Evolutionary conservation across 2,113 vertebrate genomes (phyloP).

Genomic region (Sclerurus mexicanus): DNA sequence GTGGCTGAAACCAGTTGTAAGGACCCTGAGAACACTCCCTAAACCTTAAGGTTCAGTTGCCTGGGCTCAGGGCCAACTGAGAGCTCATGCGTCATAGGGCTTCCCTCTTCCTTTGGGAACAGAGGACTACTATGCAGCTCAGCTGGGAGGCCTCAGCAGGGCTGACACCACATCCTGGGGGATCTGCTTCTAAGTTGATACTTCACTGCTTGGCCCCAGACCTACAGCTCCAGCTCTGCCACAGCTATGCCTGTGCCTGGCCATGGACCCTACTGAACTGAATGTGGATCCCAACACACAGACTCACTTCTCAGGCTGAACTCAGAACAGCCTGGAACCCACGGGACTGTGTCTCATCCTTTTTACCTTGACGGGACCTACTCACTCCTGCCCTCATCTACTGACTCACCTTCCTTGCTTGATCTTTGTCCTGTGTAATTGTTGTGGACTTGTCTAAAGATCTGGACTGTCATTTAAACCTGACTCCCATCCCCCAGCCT

Average conservation of each 20-base stretch:
- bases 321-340: neutral
- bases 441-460: neutral
- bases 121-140: fast-evolving
- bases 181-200: neutral
- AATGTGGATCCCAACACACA: fast-evolving
- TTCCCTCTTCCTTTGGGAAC: neutral
- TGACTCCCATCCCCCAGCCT: neutral
- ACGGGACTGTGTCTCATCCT: neutral
- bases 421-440: neutral
- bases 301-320: neutral
- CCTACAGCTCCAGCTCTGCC: neutral
- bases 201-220: neutral
- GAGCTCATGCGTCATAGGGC: neutral
- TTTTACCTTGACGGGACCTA: neutral
- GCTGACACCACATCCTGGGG: neutral
- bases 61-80: neutral
- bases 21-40: neutral
- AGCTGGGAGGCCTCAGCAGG: neutral
- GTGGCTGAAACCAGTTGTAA: neutral
- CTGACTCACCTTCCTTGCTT: neutral
- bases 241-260: neutral
- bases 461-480: neutral
- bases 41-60: neutral
- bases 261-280: neutral
- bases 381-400: neutral